Base-by-base conservation (phyloP, 2,113 vertebrate genomes). In the Melanotaenia duboulayi region DNA sequence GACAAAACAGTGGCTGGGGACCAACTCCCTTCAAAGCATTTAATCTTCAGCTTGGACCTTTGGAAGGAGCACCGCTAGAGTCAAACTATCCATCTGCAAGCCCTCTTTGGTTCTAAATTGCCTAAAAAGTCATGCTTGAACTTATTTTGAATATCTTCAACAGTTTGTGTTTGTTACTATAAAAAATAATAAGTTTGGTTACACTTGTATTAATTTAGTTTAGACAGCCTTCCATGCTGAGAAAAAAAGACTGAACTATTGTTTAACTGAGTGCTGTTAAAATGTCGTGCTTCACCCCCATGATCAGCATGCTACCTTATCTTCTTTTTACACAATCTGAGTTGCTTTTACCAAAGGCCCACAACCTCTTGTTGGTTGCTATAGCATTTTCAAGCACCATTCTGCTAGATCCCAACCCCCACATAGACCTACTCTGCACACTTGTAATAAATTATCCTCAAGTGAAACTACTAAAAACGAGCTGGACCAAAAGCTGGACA, bases 371-470 rank as follows among this genome's bases (percentile, higher is more conserved):
- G 95, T 91, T 93, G 96, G 96, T 97, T 98, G 96, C 97, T 97
- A 98, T 97, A 97, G 96, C 95, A 96, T 97, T 97, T 95, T 98
- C 96, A 96, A 97, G 96, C 95, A 97, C 96, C 96, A 90, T 90
- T 91, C 87, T 89, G 81, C 80, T 70, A 59, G 89, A 78, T 90
- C 91, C 92, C 90, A 82, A 78, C 92, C 90, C 92, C 90, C 92
- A 91, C 89, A 84, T 59, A 61, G 86, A 90, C 85, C 90, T 88
- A 95, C 95, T 95, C 95, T 94, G 94, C 94, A 94, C 97, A 96
- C 96, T 97, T 95, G 95, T 97, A 96, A 97, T 98, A 97, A 97
- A 97, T 98, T 97, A 97, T 96, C 94, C 95, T 96, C 95, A 96
- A 97, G 96, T 97, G 97, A 97, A 96, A 95, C 94, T 93, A 95